Percentiles rank a stretch among this genome's conserved stretches.
phyloP scores from a whole-genome alignment of 2,888 invertebrate genomes.

The Gryllus longicercus region DNA sequence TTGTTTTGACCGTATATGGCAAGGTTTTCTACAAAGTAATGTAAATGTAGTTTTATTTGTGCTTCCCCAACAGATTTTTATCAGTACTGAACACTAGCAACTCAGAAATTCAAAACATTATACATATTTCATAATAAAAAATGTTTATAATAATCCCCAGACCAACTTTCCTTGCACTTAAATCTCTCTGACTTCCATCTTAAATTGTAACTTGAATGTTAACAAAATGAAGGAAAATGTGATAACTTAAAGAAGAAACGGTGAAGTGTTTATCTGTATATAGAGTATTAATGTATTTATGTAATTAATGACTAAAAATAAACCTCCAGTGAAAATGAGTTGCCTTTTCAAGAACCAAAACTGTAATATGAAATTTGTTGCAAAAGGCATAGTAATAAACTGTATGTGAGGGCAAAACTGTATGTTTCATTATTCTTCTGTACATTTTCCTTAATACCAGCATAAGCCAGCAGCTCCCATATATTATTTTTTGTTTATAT shows the following conservation, averaged over 20 bases:
- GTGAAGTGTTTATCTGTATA: conserved; percentile 26
- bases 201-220: conserved; percentile 17
- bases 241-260: neutral
- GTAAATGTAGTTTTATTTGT: conserved; percentile 1
- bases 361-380: neutral
- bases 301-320: conserved; percentile 29
- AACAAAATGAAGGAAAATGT: neutral
- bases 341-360: neutral
- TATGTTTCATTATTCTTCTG: neutral
- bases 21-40: conserved; percentile 8
- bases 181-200: conserved; percentile 10
- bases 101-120: neutral
- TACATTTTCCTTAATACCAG: too few relatives aligned
- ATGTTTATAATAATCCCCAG: neutral
- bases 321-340: neutral
- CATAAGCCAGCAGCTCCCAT: too few relatives aligned
- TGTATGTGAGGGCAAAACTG: neutral
- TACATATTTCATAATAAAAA: neutral
- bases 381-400: neutral
- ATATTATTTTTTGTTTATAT: too few relatives aligned
- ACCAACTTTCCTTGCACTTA: conserved; percentile 17
- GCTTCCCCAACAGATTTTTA: neutral
- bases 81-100: neutral
- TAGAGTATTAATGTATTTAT: conserved; percentile 28
- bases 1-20: neutral